A percentile compares a stretch with the other conserved stretches of the same genome.
Conservation (phyloP, 2,888 invertebrate species). For the Galerucella pusilla region DNA sequence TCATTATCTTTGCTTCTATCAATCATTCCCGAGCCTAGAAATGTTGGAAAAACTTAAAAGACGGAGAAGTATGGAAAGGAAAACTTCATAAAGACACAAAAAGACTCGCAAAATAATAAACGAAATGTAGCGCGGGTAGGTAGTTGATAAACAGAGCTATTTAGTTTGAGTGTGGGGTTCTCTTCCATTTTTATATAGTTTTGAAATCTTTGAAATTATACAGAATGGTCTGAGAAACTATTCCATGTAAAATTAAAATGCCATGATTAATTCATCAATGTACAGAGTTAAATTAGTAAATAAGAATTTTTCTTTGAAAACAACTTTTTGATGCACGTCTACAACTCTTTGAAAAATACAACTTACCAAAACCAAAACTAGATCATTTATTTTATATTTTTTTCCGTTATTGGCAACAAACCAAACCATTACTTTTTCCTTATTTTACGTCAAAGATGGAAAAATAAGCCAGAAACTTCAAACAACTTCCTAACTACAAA, state of each 20-base stretch:
- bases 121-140: neutral
- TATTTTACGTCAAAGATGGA: neutral
- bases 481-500: slow-evolving; percentile 2
- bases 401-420: neutral
- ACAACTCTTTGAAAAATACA: neutral
- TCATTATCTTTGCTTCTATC: slow-evolving; percentile 25
- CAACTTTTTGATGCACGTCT: too few relatives aligned
- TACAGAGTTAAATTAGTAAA: neutral
- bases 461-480: slow-evolving; percentile 4
- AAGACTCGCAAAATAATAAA: neutral
- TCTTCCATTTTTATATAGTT: neutral
- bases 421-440: neutral
- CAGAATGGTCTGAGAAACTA: neutral
- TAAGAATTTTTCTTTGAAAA: too few relatives aligned
- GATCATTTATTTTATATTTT: neutral
- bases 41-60: slow-evolving; percentile 1
- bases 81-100: slow-evolving; percentile 10
- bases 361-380: neutral
- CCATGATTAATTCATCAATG: too few relatives aligned
- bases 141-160: slow-evolving; percentile 5
- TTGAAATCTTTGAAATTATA: neutral
- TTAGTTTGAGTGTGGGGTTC: neutral
- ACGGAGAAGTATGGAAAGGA: slow-evolving; percentile 12
- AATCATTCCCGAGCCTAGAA: slow-evolving; percentile 20
- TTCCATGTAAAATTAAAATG: too few relatives aligned